These are phyloP conservation scores for Drosophila bunnanda DNA, from an alignment of 2,888 invertebrate species.

Conservation along the genomic window DNA sequence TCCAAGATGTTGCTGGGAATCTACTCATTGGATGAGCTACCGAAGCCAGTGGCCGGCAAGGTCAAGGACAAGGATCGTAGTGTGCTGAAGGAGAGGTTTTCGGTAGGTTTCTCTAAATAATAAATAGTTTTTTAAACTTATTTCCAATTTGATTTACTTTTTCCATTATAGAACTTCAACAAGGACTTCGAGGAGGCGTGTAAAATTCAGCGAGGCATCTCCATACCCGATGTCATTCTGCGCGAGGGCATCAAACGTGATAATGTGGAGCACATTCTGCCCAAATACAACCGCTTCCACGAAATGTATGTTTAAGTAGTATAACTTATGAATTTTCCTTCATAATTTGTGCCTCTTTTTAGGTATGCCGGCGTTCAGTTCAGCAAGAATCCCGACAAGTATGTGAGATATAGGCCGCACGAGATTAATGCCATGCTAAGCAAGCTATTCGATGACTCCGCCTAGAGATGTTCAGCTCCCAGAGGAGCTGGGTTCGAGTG, in stretches of 20 bases:
- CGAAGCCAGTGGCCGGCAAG: slow-evolving; percentile 88
- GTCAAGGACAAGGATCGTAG: slow-evolving; percentile 94
- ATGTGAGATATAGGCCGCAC: slow-evolving; percentile 94
- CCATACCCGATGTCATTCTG: slow-evolving; percentile 96
- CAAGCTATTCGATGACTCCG: slow-evolving; percentile 94
- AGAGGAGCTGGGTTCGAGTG: slow-evolving; percentile 4
- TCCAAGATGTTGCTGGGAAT: slow-evolving; percentile 91
- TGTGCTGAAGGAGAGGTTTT: slow-evolving; percentile 94
- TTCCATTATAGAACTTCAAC: slow-evolving; percentile 91
- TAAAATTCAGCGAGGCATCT: slow-evolving; percentile 94
- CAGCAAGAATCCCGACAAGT: slow-evolving; percentile 97
- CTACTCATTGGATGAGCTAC: slow-evolving; percentile 89
- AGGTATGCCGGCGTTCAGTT: slow-evolving; percentile 91
- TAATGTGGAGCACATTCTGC: slow-evolving; percentile 94
- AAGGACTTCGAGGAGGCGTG: slow-evolving; percentile 97
- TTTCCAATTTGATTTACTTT: background rate
- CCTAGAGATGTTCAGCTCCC: slow-evolving; percentile 54
- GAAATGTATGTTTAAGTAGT: slow-evolving; percentile 86
- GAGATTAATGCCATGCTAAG: slow-evolving; percentile 93
- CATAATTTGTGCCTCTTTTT: background rate
- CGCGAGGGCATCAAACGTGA: slow-evolving; percentile 94
- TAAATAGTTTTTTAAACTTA: background rate
- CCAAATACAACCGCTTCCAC: slow-evolving; percentile 93
- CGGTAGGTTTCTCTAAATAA: slow-evolving; percentile 86
- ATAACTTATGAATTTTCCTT: background rate